Base-by-base conservation (phyloP, 1,140 invertebrate species). In the Lycorma delicatula region DNA sequence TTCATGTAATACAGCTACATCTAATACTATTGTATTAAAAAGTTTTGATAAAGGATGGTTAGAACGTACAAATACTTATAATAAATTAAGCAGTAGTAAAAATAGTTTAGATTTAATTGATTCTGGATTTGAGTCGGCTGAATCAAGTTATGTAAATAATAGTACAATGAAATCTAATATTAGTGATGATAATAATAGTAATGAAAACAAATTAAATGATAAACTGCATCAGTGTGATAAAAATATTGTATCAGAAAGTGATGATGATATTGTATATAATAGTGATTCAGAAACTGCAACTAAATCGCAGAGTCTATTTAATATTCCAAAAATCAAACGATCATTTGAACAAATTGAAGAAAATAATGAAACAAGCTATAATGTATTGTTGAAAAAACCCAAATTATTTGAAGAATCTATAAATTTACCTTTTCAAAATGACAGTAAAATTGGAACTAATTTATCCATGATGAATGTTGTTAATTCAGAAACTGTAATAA, bases 261-360 rank as follows among this genome's bases (percentile, higher is more conserved):
- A 74, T 11, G 67, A 71, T 49, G 72, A 86, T 67, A 79, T 79
- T 72, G 74, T 85, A 47, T 81, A 76, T 66, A 80, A 79, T 56
- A 82, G 80, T 72, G 82, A 84, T 69, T 80, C 80, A 29, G 83
- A 85, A 66, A 77, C 77, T 48, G 78, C 80, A 63, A 63, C 69
- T 59, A 63, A 63, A 52, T 64, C 56, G 25, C 22, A 54, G 31
- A 46, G 12, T 28, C 11, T 29, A 1, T 29, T 27, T 22, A 26
- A 13, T 9, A 28, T 29, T 31, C 50, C 50, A 28, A 31, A 13
- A 26, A 4, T 52, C 7, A 34, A 6, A 5, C 16, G 13, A n/a
- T 23, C 16, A 48, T 12, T 38, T 3, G 13, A 11, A 38, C 46
- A 55, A 55, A 16, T 11, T 38, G 11, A 16, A 50, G 51, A 38